Conservation (phyloP, 2,113 vertebrate genomes). For the Pygoscelis adeliae region DNA sequence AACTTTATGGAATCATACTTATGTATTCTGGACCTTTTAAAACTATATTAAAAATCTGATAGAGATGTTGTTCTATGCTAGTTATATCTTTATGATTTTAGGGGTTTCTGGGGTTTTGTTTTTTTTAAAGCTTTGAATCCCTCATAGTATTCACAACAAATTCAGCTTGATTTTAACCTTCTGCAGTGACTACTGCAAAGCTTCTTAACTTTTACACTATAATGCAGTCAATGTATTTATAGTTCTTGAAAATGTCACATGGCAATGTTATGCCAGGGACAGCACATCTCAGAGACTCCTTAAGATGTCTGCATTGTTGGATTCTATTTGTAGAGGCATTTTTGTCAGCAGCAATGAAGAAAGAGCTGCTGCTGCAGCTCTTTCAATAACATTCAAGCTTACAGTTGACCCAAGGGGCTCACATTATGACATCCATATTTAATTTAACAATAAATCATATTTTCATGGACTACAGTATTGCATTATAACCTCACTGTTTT, state of each 20-base stretch:
- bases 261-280: slow-evolving; percentile 38
- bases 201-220: slow-evolving; percentile 52
- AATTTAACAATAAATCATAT: slow-evolving; percentile 67
- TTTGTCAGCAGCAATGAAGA: slow-evolving; percentile 29
- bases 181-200: slow-evolving; percentile 51
- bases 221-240: slow-evolving; percentile 64
- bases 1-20: slow-evolving; percentile 29
- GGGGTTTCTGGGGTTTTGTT: neutral
- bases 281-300: slow-evolving; percentile 37
- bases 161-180: slow-evolving; percentile 28
- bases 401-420: slow-evolving; percentile 17
- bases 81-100: neutral
- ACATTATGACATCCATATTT: slow-evolving; percentile 48
- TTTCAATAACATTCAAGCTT: slow-evolving; percentile 1
- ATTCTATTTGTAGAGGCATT: slow-evolving; percentile 50
- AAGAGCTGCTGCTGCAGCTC: slow-evolving; percentile 14
- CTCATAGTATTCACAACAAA: neutral
- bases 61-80: neutral
- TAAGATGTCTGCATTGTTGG: slow-evolving; percentile 48
- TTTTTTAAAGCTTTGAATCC: neutral
- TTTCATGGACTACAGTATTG: slow-evolving; percentile 29
- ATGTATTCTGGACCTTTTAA: neutral
- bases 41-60: neutral
- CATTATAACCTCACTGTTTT: slow-evolving; percentile 8
- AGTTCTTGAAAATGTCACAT: slow-evolving; percentile 49